Evolutionary conservation across 2,797 vertebrate genomes (phyloP).

Genomic region (Basileuterus tristriatus): DNA sequence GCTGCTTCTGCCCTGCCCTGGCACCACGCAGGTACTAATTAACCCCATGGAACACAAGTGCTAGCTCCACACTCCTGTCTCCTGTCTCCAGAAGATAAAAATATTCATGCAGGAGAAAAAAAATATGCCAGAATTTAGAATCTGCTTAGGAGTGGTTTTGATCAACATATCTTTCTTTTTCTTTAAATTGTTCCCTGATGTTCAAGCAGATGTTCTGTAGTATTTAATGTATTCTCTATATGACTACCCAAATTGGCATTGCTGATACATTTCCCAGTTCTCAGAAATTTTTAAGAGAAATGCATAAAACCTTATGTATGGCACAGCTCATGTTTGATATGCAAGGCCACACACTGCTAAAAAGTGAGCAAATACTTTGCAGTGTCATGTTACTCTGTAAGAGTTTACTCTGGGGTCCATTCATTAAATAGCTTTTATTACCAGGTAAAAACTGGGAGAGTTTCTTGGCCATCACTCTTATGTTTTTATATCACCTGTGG

Average conservation of each 20-base stretch:
- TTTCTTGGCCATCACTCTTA: neutral
- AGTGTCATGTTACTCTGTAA: neutral
- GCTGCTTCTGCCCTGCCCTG: neutral
- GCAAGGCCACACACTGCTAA: conserved; percentile 9
- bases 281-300: neutral
- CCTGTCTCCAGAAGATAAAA: neutral
- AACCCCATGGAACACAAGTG: neutral
- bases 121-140: neutral
- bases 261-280: neutral
- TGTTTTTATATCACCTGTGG: conserved; percentile 13
- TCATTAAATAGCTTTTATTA: conserved; percentile 46
- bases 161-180: neutral
- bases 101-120: neutral
- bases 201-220: neutral
- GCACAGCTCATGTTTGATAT: neutral
- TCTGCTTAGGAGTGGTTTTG: neutral
- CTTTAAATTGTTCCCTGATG: neutral
- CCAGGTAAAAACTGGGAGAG: conserved; percentile 23
- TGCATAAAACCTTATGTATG: neutral
- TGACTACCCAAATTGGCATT: neutral
- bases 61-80: neutral
- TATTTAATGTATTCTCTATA: neutral
- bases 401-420: neutral
- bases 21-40: neutral
- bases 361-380: conserved; percentile 1